Conservation (phyloP, 2,113 vertebrate species). For the Neolamprologus longior region DNA sequence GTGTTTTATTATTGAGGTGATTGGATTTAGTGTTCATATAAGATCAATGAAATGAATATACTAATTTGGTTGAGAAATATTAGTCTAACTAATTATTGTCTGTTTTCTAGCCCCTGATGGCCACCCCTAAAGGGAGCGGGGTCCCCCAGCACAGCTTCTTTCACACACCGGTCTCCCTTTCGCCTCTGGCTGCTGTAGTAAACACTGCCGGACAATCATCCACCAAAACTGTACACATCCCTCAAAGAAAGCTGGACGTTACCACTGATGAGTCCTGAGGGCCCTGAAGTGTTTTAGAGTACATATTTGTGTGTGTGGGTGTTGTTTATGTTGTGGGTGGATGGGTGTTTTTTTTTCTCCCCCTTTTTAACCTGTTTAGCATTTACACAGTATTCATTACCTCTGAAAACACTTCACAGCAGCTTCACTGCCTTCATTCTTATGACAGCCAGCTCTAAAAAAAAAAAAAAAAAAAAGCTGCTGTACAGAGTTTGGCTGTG, state of each 20-base stretch:
- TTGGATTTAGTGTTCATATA: not conserved
- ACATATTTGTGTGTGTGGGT: not conserved
- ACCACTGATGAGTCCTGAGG: constrained; percentile 69
- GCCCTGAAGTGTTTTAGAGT: not conserved
- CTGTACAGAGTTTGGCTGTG: not conserved
- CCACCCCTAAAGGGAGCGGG: constrained; percentile 75
- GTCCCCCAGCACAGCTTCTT: constrained; percentile 79
- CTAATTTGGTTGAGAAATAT: not conserved
- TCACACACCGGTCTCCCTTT: constrained; percentile 75
- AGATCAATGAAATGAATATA: not conserved
- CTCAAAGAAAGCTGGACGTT: constrained; percentile 87
- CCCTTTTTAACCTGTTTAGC: not conserved
- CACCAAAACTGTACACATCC: constrained; percentile 69
- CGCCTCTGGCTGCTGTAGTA: constrained; percentile 49
- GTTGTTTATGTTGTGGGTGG: not conserved
- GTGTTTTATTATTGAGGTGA: not conserved
- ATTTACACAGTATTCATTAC: not conserved
- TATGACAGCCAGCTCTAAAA: not conserved
- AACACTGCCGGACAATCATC: constrained; percentile 41
- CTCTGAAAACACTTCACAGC: not conserved
- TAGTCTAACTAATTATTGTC: not conserved
- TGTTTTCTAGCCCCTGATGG: constrained; percentile 68
- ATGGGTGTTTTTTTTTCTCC: not conserved
- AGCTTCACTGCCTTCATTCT: not conserved
- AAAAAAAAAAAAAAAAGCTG: not conserved